These are phyloP conservation scores for Lethrus apterus DNA, from an alignment of 1,140 invertebrate species.

Conservation along the genomic window DNA sequence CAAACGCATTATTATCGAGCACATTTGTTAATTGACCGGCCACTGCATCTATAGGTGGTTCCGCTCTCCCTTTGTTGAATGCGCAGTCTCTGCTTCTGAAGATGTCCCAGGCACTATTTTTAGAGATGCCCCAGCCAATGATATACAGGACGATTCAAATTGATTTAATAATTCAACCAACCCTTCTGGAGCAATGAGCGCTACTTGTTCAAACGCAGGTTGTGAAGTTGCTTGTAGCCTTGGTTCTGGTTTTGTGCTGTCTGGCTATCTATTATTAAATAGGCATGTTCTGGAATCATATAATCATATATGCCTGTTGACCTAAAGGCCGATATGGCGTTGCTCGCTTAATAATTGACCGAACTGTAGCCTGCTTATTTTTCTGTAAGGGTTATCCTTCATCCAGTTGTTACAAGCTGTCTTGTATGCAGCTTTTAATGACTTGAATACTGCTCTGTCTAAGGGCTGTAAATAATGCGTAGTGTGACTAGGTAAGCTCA, in stretches of 20 bases:
- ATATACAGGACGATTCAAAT: background rate
- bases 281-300: too few relatives aligned
- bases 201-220: background rate
- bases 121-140: too few relatives aligned
- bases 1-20: constrained; percentile 18
- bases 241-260: constrained; percentile 3
- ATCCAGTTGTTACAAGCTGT: constrained; percentile 16
- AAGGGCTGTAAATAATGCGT: constrained; percentile 14
- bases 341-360: constrained; percentile 12
- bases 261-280: too few relatives aligned
- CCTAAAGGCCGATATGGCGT: background rate
- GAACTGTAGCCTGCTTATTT: constrained; percentile 13
- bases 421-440: constrained; percentile 14
- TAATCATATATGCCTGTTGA: too few relatives aligned
- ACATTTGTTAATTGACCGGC: constrained; percentile 12
- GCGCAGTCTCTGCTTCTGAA: too few relatives aligned
- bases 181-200: background rate
- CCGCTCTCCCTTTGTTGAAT: constrained; percentile 5
- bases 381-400: constrained; percentile 7
- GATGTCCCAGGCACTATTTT: too few relatives aligned
- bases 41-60: constrained; percentile 15
- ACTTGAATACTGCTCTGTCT: constrained; percentile 11
- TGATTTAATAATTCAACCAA: constrained; percentile 4
- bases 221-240: background rate
- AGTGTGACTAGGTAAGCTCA: constrained; percentile 8